Percentiles rank a stretch among this genome's conserved stretches.
Conservation (phyloP, 2,113 vertebrate species). For the Catharus fuscescens region DNA sequence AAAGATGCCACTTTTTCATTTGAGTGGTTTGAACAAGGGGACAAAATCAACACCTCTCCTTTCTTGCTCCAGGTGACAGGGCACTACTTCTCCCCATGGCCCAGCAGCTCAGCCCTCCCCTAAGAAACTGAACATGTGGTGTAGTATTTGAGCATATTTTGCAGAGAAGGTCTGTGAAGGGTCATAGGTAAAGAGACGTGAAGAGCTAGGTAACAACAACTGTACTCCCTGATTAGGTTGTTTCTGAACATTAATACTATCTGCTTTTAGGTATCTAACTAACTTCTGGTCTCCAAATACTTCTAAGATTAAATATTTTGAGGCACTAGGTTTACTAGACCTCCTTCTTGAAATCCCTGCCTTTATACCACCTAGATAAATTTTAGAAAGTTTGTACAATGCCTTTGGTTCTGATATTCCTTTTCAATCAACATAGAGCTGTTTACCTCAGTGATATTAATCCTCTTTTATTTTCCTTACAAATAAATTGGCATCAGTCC, state of each 20-base stretch:
- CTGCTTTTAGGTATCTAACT: background rate
- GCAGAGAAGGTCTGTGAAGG: background rate
- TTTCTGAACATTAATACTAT: background rate
- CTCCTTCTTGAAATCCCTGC: background rate
- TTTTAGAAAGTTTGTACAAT: background rate
- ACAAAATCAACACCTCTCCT: background rate
- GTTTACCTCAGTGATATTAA: background rate
- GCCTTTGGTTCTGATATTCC: background rate
- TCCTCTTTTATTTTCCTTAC: background rate
- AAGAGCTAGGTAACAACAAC: background rate
- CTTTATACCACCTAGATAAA: background rate
- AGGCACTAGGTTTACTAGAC: background rate
- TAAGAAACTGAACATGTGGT: background rate
- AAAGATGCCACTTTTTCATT: background rate
- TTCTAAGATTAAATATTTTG: background rate
- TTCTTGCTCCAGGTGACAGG: background rate
- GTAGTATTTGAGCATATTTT: background rate
- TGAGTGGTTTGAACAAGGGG: background rate
- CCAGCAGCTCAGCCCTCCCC: background rate
- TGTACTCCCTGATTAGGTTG: background rate
- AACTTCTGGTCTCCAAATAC: background rate
- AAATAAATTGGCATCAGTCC: background rate
- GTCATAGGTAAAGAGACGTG: background rate
- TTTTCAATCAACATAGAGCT: background rate
- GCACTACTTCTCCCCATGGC: background rate